Conservation (phyloP, 92 coral and sea anemone species). For the Palythoa caribaeorum region DNA sequence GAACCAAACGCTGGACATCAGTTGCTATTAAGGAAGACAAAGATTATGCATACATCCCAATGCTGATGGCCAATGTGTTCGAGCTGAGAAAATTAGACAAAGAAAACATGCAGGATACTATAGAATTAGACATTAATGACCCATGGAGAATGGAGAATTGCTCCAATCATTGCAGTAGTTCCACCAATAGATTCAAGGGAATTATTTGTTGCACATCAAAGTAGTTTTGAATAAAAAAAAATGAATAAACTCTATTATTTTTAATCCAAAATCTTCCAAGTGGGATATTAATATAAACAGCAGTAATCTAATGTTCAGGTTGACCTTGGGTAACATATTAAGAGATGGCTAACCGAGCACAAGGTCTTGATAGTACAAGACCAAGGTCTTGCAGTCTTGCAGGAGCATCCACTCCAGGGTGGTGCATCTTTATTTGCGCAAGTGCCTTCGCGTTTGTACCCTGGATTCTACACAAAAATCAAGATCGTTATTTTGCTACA, state of each 20-base stretch:
- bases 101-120: slow-evolving; percentile 33
- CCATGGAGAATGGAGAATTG: slow-evolving; percentile 35
- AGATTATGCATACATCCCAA: slow-evolving; percentile 19
- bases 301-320: not conserved
- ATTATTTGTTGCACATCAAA: slow-evolving; percentile 46
- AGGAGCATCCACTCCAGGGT: no score
- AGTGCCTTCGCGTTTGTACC: no score
- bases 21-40: slow-evolving; percentile 19
- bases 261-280: not conserved
- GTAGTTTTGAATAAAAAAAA: slow-evolving; percentile 30
- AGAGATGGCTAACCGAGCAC: no score
- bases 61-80: slow-evolving; percentile 36
- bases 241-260: not conserved
- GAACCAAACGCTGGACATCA: slow-evolving; percentile 32
- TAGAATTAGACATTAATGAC: slow-evolving; percentile 9
- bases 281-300: not conserved
- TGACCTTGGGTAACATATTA: not conserved
- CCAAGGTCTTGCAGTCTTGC: no score
- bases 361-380: no score
- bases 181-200: slow-evolving; percentile 54
- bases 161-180: slow-evolving; percentile 48
- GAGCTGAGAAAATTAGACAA: slow-evolving; percentile 23
- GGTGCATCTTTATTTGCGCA: no score
- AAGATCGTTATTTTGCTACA: no score
- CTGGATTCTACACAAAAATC: no score